Base-by-base conservation (phyloP, 2,113 vertebrate genomes). In the Alectura lathami region DNA sequence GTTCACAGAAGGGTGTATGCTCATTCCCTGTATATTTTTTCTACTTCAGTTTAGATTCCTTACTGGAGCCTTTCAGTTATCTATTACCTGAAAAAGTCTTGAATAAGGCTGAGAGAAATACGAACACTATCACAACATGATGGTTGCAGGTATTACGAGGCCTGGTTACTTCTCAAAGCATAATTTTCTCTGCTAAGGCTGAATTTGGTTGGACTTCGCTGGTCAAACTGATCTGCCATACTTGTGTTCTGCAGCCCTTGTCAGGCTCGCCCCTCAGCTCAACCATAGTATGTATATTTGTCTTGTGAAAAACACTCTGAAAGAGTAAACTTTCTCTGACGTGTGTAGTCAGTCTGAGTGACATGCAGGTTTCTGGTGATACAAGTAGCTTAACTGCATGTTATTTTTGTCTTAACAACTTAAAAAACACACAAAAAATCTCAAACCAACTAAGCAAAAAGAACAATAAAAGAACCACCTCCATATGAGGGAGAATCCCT, bases 1-100 rank as follows among this genome's bases (percentile, higher is more conserved):
- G 8, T 27, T 54, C 38, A 15, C 12, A n/a, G 14, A 3, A 1
- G 0, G 5, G 1, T 38, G 23, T 60, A 20, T 7, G n/a, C 42
- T 26, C 4, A 9, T 66, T 78, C 21, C 11, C 11, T 32, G 62
- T 81, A 56, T 54, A 66, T 60, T 34, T 60, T 11, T 70, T 67
- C 6, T 47, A 2, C 21, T 86, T 67, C 13, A 32, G 2, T 42
- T 45, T 67, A 64, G 48, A 18, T 50, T 13, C 6, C 5, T 67
- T 32, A 18, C 6, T 2, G 18, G 12, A 72, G 8, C 24, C 20
- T 74, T 74, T 86, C 7, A 48, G 57, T 40, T 23, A 77, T 36
- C 40, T 24, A 6, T 2, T 70, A 69, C 86, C 42, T n/a, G 5
- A 32, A 47, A 26, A 68, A 80, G 6, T 68, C 40, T 56, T 59